Evolutionary conservation across 2,888 invertebrate species (phyloP), one percentile per base, ranked within the genome.

Genomic region (Steinernema scapterisci): DNA sequence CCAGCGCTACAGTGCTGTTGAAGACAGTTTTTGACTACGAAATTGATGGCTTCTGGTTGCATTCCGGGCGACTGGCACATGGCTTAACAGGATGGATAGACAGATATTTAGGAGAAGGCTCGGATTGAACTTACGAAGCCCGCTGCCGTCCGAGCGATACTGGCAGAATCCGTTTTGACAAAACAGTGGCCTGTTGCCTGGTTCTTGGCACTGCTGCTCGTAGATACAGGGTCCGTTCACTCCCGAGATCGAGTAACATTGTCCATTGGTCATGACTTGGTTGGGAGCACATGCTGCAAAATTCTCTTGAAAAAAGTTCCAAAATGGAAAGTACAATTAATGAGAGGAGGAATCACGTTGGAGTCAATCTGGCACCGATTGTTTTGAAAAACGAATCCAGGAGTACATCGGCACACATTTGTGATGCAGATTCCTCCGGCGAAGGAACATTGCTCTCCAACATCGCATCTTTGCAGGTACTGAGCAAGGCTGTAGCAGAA

Each of bases 161-260:
- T 72, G 70, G 48, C 74, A 74, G 43, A 74, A 71, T 44, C 74
- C 71, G 13, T 19, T 27, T 6, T 31, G 45, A 38, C 74, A 74
- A 27, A 51, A 71, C 1, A 74, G 27, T 0, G n/a, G 74, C 16
- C 45, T 27, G 21, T 13, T 23, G 23, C 71, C 48, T 1, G 38
- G 31, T 23, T 52, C 45, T 21, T 74, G 72, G 70, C 84, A 84
- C 51, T 84, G 84, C 46, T 79, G 72, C 13, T 76, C 77, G 71
- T 71, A 72, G 44, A 76, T 75, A 48, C 85, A 85, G 6, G 75
- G 71, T 13, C 77, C 76, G 0, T 82, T 82, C 9, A 80, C 72
- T 5, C 74, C 56, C 9, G 75, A 79, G 0, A 78, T 77, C 38
- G 79, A 79, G 27, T 77, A 78, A 71, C 85, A 85, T 48, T 80